These are phyloP conservation scores for Sarcophilus harrisii DNA, from an alignment of 2,797 vertebrate species.

Conservation along the genomic window DNA sequence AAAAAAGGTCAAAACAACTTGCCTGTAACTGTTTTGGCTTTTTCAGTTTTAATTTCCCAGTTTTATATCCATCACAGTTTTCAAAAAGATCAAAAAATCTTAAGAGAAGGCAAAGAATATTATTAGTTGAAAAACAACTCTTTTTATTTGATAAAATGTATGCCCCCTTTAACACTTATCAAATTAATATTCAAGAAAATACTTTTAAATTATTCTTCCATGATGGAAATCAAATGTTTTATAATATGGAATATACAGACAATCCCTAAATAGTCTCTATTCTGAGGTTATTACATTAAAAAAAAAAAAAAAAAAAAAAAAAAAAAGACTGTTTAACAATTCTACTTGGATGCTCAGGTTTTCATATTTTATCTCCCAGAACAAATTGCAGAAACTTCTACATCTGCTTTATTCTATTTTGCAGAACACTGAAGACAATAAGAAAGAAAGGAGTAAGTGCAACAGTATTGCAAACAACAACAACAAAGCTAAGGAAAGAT, in stretches of 20 bases:
- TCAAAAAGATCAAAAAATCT: slow-evolving; percentile 96
- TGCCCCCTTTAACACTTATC: not conserved
- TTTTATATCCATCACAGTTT: slow-evolving; percentile 93
- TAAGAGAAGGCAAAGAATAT: slow-evolving; percentile 67
- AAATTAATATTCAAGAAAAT: slow-evolving; percentile 19
- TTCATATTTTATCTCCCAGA: slow-evolving; percentile 42
- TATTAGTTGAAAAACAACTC: slow-evolving; percentile 41
- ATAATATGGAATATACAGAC: slow-evolving; percentile 15
- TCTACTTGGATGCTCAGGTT: slow-evolving; percentile 27
- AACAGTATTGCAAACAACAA: slow-evolving; percentile 28
- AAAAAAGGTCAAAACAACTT: slow-evolving; percentile 76
- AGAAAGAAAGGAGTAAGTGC: slow-evolving; percentile 21
- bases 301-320: slow-evolving; percentile 47
- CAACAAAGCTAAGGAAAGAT: not conserved
- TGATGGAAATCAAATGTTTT: not conserved
- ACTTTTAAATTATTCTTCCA: slow-evolving; percentile 24
- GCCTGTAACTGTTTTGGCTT: slow-evolving; percentile 93
- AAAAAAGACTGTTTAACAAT: not conserved
- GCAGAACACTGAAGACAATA: slow-evolving; percentile 16
- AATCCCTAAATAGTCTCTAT: not conserved
- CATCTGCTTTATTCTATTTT: slow-evolving; percentile 32
- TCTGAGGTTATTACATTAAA: not conserved
- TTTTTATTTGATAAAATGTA: not conserved
- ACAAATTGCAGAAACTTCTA: slow-evolving; percentile 32
- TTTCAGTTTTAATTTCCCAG: slow-evolving; percentile 93